Percentiles rank a stretch among this genome's conserved stretches.
Conservation (phyloP, 1,140 invertebrate species). For the Kradibia gibbosae region DNA sequence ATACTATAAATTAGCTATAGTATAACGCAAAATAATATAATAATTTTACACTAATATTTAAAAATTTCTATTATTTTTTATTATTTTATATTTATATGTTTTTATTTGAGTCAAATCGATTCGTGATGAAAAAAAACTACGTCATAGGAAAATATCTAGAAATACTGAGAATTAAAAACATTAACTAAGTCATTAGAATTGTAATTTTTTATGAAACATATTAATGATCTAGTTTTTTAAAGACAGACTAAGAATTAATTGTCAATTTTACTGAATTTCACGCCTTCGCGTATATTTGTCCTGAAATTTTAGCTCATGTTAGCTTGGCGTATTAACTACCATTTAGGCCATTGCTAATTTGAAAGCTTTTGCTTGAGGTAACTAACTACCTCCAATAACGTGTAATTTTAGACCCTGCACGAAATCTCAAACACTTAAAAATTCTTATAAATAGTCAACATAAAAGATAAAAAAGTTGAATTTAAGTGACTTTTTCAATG, state of each 20-base stretch:
- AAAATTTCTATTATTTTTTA: too few relatives aligned
- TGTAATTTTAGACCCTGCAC: slow-evolving; percentile 34
- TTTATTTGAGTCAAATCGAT: too few relatives aligned
- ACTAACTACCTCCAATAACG: neutral
- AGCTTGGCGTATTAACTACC: slow-evolving; percentile 9
- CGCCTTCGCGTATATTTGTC: slow-evolving; percentile 22
- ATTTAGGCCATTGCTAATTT: slow-evolving; percentile 37
- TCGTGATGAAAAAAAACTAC: too few relatives aligned
- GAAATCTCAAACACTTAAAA: slow-evolving; percentile 32
- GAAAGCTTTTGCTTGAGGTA: slow-evolving; percentile 15
- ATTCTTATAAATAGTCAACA: neutral
- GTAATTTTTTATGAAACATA: too few relatives aligned
- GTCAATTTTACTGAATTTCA: slow-evolving; percentile 34
- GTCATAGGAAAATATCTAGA: too few relatives aligned
- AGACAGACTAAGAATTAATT: slow-evolving; percentile 20
- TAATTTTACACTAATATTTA: too few relatives aligned
- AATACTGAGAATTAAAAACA: too few relatives aligned
- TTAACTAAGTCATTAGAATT: too few relatives aligned
- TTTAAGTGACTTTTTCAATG: slow-evolving; percentile 17
- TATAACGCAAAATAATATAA: too few relatives aligned
- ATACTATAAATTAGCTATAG: too few relatives aligned
- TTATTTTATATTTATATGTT: too few relatives aligned
- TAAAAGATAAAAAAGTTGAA: neutral
- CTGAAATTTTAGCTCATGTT: neutral
- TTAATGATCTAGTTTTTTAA: too few relatives aligned